Evolutionary conservation across 37 sponge, comb jelly and placozoan genomes (phyloP).

Genomic region (Tethya wilhelma): DNA sequence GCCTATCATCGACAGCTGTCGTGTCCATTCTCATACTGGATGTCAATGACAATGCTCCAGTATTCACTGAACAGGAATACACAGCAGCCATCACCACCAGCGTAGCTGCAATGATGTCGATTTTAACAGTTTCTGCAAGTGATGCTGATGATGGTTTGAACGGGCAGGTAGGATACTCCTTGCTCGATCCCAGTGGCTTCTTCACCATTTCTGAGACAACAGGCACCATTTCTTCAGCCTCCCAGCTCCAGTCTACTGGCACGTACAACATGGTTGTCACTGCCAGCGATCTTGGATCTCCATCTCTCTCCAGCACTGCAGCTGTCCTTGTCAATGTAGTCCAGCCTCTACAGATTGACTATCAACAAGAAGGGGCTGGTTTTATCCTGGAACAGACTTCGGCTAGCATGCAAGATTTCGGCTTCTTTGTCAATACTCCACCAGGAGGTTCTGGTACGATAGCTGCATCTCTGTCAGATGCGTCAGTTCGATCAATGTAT

Average conservation of each 20-base stretch:
- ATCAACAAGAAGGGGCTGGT: constrained; percentile 41
- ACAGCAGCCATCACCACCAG: constrained; percentile 4
- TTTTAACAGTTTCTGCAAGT: constrained; percentile 39
- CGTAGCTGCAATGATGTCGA: background rate
- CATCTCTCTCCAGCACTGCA: constrained; percentile 5
- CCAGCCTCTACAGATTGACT: constrained; percentile 37
- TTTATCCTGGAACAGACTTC: constrained; percentile 23
- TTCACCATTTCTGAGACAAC: constrained; percentile 22
- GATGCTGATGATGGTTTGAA: constrained; percentile 51
- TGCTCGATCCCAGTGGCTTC: background rate
- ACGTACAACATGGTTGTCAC: constrained; percentile 29
- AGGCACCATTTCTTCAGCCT: constrained; percentile 9
- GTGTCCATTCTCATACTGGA: constrained; percentile 35
- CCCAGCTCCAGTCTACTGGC: background rate
- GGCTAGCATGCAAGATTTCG: constrained; percentile 7
- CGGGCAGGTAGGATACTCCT: constrained; percentile 32
- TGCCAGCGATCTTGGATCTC: constrained; percentile 53
- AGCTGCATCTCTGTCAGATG: constrained; percentile 34
- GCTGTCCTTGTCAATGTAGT: constrained; percentile 10
- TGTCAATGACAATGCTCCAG: constrained; percentile 60
- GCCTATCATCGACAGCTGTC: constrained; percentile 3
- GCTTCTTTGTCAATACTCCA: constrained; percentile 47
- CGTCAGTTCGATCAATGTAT: constrained; percentile 1
- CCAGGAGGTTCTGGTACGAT: constrained; percentile 41
- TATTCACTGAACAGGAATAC: constrained; percentile 2